Evolutionary conservation across 2,888 invertebrate genomes (phyloP).

Genomic region (Aromia moschata): DNA sequence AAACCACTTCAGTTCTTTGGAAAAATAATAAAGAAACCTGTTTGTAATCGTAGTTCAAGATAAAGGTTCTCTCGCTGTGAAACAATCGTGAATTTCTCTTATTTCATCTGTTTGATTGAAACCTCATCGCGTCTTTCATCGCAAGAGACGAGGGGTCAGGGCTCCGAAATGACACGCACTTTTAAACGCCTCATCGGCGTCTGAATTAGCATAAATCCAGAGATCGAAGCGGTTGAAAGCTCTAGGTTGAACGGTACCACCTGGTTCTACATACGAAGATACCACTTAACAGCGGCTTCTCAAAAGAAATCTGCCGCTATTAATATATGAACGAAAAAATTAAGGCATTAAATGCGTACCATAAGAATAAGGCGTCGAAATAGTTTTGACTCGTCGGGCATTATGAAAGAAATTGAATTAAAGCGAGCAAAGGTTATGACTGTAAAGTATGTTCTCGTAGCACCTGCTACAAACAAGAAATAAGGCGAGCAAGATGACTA

Average conservation of each 20-base stretch:
- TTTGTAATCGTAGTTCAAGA: too few species aligned
- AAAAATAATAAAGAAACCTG: too few species aligned
- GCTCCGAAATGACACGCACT: not conserved
- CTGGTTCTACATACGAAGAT: not conserved
- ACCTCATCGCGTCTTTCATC: not conserved
- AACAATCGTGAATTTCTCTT: too few species aligned
- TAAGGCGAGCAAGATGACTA: too few species aligned
- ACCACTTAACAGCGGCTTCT: not conserved
- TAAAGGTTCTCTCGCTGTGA: too few species aligned
- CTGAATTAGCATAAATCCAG: not conserved
- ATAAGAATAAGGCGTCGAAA: not conserved
- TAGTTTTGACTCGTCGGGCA: not conserved
- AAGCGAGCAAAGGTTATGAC: not conserved
- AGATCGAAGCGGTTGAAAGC: not conserved
- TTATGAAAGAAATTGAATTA: not conserved
- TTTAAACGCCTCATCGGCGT: not conserved
- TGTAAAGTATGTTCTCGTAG: too few species aligned
- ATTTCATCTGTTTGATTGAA: not conserved
- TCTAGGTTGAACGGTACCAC: not conserved
- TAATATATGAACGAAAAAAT: not conserved
- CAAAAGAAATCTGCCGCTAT: not conserved
- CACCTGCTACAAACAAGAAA: too few species aligned
- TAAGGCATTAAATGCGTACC: not conserved
- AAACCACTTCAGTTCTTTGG: too few species aligned
- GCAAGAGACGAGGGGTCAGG: not conserved